These are phyloP conservation scores for Drosophila trapezifrons DNA, from an alignment of 1,140 invertebrate species.

Conservation along the genomic window DNA sequence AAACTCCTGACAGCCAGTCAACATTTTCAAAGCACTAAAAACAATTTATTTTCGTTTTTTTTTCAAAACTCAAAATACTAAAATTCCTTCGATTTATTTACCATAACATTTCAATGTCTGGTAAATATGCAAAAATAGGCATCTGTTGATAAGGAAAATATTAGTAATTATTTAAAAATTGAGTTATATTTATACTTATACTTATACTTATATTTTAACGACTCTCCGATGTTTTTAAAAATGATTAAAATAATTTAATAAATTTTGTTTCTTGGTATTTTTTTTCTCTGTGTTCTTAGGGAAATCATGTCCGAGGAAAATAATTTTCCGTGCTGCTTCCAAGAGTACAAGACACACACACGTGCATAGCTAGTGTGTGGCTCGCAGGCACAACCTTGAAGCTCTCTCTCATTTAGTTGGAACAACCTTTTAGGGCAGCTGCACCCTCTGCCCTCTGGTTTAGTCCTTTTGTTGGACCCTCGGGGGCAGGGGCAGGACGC, in stretches of 20 bases:
- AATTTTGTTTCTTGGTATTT: not conserved
- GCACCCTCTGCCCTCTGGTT: not conserved
- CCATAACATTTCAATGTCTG: too few species aligned
- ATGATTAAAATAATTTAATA: not conserved
- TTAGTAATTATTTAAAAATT: too few species aligned
- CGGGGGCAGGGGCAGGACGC: not conserved
- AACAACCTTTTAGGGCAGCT: conserved; percentile 26
- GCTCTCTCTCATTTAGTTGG: conserved; percentile 33
- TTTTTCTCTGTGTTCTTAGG: not conserved
- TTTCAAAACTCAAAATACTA: too few species aligned
- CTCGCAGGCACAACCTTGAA: conserved; percentile 35
- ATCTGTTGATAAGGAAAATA: too few species aligned
- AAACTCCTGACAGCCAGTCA: conserved; percentile 8
- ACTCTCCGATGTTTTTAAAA: too few species aligned
- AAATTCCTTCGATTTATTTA: too few species aligned
- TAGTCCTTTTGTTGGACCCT: conserved; percentile 17
- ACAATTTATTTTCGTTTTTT: too few species aligned
- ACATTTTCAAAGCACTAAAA: not conserved
- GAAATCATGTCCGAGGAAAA: conserved; percentile 31
- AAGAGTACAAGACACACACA: conserved; percentile 5
- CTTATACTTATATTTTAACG: too few species aligned
- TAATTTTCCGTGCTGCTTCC: conserved; percentile 18
- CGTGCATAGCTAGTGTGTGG: conserved; percentile 23
- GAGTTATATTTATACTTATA: too few species aligned
- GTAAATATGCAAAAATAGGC: too few species aligned